Conservation (phyloP, 2,888 invertebrate genomes). For the Calliopum simillimum region DNA sequence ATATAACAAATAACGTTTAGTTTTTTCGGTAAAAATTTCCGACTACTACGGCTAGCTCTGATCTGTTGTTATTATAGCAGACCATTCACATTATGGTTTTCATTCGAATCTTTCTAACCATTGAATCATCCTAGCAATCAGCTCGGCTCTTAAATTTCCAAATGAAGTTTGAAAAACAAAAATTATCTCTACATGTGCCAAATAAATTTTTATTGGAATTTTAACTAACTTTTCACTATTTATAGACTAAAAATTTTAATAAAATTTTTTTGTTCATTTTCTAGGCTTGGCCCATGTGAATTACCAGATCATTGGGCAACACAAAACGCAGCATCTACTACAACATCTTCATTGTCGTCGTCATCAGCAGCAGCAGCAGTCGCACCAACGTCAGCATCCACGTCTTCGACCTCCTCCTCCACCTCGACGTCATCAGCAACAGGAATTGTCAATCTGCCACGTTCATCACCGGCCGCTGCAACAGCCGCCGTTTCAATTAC, state of each 20-base stretch:
- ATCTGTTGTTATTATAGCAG: no score
- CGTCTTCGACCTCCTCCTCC: slow-evolving; percentile 22
- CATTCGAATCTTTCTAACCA: no score
- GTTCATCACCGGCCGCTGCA: slow-evolving; percentile 65
- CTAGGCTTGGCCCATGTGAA: slow-evolving; percentile 92
- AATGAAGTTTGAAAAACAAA: background rate
- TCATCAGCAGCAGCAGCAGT: slow-evolving; percentile 35
- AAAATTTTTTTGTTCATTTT: slow-evolving; percentile 62
- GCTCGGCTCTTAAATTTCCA: no score
- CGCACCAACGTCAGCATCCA: slow-evolving; percentile 38
- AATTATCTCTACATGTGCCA: background rate
- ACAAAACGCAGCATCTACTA: slow-evolving; percentile 51
- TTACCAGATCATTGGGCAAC: slow-evolving; percentile 71
- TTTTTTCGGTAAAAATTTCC: no score
- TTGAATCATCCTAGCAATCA: no score
- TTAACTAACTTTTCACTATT: no score
- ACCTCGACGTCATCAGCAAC: slow-evolving; percentile 41
- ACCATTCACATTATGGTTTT: no score
- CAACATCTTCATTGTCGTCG: slow-evolving; percentile 41
- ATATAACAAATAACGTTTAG: no score
- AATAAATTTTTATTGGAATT: background rate
- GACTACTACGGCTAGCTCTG: no score
- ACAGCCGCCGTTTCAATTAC: slow-evolving; percentile 65
- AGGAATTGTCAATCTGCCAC: slow-evolving; percentile 69
- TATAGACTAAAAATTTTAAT: background rate